These are phyloP conservation scores for Scaptomyza flava DNA, from an alignment of 2,888 invertebrate genomes.

Conservation along the genomic window DNA sequence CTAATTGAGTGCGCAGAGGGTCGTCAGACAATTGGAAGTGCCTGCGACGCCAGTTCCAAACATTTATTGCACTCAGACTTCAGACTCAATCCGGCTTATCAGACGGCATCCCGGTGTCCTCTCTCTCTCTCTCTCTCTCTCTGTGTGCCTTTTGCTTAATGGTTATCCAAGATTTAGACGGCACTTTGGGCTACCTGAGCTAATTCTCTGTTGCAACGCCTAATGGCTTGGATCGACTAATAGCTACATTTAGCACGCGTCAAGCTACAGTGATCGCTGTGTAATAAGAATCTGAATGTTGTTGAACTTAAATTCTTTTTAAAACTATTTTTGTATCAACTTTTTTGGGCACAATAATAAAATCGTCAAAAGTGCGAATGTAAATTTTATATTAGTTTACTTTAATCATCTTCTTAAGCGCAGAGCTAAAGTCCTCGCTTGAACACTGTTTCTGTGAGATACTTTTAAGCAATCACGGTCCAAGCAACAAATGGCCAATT, in stretches of 20 bases:
- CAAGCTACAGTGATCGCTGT: constrained; percentile 16
- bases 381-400: no score
- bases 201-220: constrained; percentile 11
- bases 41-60: constrained; percentile 55
- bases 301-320: neutral
- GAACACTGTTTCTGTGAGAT: constrained; percentile 34
- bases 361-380: no score
- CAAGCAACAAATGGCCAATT: constrained; percentile 51
- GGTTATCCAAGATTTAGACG: constrained; percentile 41
- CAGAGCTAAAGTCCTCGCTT: neutral
- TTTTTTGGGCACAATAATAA: no score
- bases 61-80: constrained; percentile 64
- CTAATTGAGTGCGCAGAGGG: constrained; percentile 53
- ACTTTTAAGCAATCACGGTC: constrained; percentile 11
- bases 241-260: constrained; percentile 74
- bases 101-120: constrained; percentile 3
- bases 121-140: neutral
- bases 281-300: neutral
- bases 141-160: constrained; percentile 36
- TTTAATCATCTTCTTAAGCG: no score
- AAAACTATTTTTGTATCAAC: neutral
- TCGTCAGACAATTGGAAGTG: constrained; percentile 66
- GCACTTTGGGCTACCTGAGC: constrained; percentile 47
- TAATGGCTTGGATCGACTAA: constrained; percentile 53
- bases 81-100: constrained; percentile 33